Evolutionary conservation across 2,113 vertebrate species (phyloP).

Genomic region (Acanthisitta chloris): DNA sequence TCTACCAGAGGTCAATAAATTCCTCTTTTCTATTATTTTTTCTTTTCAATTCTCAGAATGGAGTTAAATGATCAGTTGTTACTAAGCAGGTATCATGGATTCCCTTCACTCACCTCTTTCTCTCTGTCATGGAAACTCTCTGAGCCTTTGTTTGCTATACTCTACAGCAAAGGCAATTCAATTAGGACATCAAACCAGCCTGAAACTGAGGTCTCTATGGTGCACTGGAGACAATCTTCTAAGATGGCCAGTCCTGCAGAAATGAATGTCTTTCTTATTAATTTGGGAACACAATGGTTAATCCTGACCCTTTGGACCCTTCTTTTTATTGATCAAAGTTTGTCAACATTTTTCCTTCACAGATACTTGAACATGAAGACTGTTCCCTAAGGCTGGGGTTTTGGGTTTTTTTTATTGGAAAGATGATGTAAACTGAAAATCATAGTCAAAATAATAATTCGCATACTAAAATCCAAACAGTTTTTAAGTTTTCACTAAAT

Average conservation of each 20-base stretch:
- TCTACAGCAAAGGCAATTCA: conserved; percentile 17
- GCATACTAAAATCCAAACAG: background rate
- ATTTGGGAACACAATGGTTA: background rate
- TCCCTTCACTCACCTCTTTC: background rate
- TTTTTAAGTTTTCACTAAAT: background rate
- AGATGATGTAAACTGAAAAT: background rate
- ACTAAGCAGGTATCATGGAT: background rate
- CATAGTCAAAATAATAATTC: background rate
- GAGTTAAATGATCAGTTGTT: background rate
- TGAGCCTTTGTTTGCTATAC: conserved; percentile 1
- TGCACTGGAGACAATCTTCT: background rate
- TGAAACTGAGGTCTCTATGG: background rate
- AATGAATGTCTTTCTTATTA: conserved; percentile 25
- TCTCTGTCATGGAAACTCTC: background rate
- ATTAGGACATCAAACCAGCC: conserved; percentile 24
- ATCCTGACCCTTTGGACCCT: background rate
- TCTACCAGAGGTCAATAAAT: background rate
- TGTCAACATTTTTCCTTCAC: background rate
- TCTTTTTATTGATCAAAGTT: conserved; percentile 31
- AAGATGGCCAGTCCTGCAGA: background rate
- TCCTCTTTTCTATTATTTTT: background rate
- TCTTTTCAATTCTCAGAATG: background rate
- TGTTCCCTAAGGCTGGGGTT: background rate
- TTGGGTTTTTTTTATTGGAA: background rate
- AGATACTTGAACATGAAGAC: background rate